These are phyloP conservation scores for Sebastes wilsoni DNA, from an alignment of 2,797 vertebrate genomes.

Conservation along the genomic window DNA sequence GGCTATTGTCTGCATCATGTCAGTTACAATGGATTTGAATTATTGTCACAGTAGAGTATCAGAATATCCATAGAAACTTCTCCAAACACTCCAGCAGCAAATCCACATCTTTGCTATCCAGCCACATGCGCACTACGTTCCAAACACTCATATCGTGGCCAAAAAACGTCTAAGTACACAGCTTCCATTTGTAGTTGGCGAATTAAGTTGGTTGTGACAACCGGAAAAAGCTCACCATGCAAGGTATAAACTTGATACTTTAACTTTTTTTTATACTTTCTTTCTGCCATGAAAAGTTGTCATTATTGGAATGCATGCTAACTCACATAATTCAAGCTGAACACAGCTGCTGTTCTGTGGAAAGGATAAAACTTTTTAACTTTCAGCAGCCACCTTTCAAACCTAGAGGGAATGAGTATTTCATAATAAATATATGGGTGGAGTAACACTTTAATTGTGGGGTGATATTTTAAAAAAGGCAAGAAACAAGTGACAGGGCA, in stretches of 20 bases:
- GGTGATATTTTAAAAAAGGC: neutral
- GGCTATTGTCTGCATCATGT: neutral
- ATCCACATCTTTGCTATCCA: neutral
- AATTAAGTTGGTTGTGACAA: conserved; percentile 1
- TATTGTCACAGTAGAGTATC: neutral
- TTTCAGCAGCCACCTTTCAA: conserved; percentile 1
- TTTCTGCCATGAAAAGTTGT: conserved; percentile 7
- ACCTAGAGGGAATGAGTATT: neutral
- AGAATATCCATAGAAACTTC: neutral
- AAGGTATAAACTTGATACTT: neutral
- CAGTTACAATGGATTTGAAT: neutral
- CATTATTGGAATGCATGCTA: neutral
- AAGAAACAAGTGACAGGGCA: neutral
- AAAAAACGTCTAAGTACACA: neutral
- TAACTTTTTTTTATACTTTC: neutral
- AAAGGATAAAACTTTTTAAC: neutral
- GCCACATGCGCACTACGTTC: neutral
- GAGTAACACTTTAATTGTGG: neutral
- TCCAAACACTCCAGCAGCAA: neutral
- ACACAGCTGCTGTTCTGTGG: neutral
- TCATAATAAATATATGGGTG: neutral
- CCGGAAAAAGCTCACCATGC: neutral
- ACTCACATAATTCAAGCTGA: neutral
- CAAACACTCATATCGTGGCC: neutral
- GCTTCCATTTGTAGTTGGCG: neutral